A percentile compares a stretch with the other conserved stretches of the same genome.
Conservation (phyloP, 2,113 vertebrate genomes). For the Bolborhynchus lineola region DNA sequence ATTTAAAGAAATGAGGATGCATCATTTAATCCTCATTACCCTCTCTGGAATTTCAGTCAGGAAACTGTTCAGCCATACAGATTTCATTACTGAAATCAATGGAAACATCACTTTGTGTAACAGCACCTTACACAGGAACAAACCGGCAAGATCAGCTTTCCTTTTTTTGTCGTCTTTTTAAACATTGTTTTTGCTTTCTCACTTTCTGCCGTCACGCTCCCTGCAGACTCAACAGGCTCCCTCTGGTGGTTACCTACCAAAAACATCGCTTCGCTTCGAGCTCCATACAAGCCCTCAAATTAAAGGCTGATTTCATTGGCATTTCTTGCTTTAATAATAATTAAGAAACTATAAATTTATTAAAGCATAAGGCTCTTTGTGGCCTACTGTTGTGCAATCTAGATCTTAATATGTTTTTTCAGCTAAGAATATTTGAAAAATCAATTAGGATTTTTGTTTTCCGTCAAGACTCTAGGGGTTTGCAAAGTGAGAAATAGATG, state of each 20-base stretch:
- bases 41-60: neutral
- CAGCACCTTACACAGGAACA: neutral
- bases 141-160: neutral
- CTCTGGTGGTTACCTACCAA: neutral
- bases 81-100: neutral
- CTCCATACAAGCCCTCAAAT: accelerated
- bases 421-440: neutral
- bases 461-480: neutral
- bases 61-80: neutral
- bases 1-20: neutral
- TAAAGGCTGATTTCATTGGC: accelerated
- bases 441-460: neutral
- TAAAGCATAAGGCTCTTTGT: neutral
- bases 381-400: neutral
- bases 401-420: neutral
- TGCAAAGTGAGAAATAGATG: neutral
- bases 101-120: neutral
- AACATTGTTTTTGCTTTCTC: neutral
- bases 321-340: neutral
- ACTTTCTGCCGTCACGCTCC: neutral
- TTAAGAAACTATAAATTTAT: neutral
- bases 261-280: accelerated
- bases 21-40: neutral
- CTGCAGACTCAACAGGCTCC: neutral
- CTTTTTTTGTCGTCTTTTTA: neutral